A percentile compares a stretch with the other conserved stretches of the same genome.
These are phyloP conservation scores for Cryptus armator DNA, from an alignment of 2,888 invertebrate genomes.

Conservation along the genomic window DNA sequence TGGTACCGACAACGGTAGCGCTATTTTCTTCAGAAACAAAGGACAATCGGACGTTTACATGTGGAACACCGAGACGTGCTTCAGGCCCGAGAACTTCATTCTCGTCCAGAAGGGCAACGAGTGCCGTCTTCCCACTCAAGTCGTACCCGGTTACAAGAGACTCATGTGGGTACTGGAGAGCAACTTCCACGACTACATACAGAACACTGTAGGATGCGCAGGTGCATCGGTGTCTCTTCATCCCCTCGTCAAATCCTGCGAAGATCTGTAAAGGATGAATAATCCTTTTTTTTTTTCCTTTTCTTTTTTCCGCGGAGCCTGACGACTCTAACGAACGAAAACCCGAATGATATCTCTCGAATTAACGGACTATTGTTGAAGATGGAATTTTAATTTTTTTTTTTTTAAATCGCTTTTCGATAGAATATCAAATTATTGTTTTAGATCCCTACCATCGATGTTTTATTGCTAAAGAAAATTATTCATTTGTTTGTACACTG, in stretches of 20 bases:
- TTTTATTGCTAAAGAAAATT: conserved; percentile 1
- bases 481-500: background rate
- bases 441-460: background rate
- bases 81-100: conserved; percentile 87
- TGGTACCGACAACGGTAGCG: conserved; percentile 88
- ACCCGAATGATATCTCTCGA: background rate
- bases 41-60: conserved; percentile 88
- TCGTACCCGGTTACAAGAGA: conserved; percentile 87
- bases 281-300: background rate
- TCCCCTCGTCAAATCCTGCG: conserved; percentile 87
- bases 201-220: conserved; percentile 87
- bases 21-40: conserved; percentile 87
- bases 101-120: conserved; percentile 88
- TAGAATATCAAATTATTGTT: conserved; percentile 13
- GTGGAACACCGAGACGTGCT: conserved; percentile 88
- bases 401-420: conserved; percentile 6
- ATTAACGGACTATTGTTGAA: background rate
- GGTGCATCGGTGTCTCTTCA: conserved; percentile 88
- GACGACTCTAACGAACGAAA: conserved; percentile 6
- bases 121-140: conserved; percentile 88
- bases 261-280: conserved; percentile 72
- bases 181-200: conserved; percentile 89
- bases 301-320: background rate
- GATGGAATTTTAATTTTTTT: background rate
- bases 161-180: conserved; percentile 89